Evolutionary conservation across 2,113 vertebrate species (phyloP).

Genomic region (Eudyptes chrysolophus): DNA sequence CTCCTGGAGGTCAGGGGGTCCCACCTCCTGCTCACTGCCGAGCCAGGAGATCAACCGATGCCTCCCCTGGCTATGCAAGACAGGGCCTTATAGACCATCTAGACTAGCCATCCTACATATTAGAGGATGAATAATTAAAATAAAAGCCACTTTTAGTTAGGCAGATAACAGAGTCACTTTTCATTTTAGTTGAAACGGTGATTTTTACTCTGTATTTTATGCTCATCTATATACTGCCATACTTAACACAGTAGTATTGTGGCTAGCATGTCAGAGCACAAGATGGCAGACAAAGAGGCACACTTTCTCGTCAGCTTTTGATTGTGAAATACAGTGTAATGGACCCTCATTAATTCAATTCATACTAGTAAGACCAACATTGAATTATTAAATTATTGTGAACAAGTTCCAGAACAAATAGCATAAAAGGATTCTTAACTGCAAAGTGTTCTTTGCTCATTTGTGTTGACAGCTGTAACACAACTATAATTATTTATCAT

Average conservation of each 20-base stretch:
- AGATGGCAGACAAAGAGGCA: not conserved
- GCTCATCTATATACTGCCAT: not conserved
- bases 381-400: not conserved
- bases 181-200: not conserved
- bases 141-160: not conserved
- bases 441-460: not conserved
- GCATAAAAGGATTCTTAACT: not conserved
- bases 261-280: not conserved
- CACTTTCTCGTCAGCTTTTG: not conserved
- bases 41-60: not conserved
- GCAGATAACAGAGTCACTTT: not conserved
- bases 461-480: not conserved
- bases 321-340: not conserved
- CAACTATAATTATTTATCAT: not conserved
- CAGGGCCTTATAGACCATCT: accelerated
- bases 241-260: not conserved
- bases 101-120: not conserved
- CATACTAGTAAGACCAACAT: not conserved
- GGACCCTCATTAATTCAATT: not conserved
- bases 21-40: not conserved
- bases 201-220: not conserved
- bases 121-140: not conserved
- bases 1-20: not conserved
- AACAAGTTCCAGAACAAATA: constrained; percentile 16
- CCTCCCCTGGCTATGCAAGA: not conserved